Base-by-base conservation (phyloP, 2,888 invertebrate genomes). In the Timandra comae region DNA sequence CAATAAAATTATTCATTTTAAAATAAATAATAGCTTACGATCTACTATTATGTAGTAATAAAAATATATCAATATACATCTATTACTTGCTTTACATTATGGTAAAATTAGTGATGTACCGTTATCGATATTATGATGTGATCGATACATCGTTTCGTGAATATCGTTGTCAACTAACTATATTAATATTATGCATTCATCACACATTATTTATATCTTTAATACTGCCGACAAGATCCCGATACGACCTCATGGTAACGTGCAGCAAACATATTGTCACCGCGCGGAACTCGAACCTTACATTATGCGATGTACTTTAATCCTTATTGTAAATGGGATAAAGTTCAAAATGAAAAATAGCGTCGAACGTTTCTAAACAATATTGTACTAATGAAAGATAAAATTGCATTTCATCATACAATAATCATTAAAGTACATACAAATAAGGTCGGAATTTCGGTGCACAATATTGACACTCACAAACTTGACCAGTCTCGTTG, bases 141-240 rank as follows among this genome's bases (percentile, higher is more conserved):
- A 35, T 36, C 29, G 41, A 19, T 29, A 35, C 43, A 49, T 53
- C 46, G 49, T 48, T 35, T 49, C 46, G 39, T 44, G 39, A 34
- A 32, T 42, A 33, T 38, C 34, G 40, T 45, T 46, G 44, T 46
- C 52, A 46, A 35, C 48, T 56, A 61, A n/a, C n/a, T n/a, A n/a
- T n/a, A n/a, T n/a, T n/a, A 43, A 35, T 60, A 64, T 67, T 67
- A 70, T 65, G 65, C 75, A 69, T 61, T 65, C 69, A 71, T 59
- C 67, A 67, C 69, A 74, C 66, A 60, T 55, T 50, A 51, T 41
- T 38, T 35, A 55, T 55, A n/a, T n/a, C 8, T 52, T 63, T 82
- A 84, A 84, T 82, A 82, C 82, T 84, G 80, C 73, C 78, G 63
- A 63, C 65, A 58, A 63, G 59, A 61, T 63, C 69, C 35, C 44